These are phyloP conservation scores for Halesus radiatus DNA, from an alignment of 1,140 invertebrate species.

Conservation along the genomic window DNA sequence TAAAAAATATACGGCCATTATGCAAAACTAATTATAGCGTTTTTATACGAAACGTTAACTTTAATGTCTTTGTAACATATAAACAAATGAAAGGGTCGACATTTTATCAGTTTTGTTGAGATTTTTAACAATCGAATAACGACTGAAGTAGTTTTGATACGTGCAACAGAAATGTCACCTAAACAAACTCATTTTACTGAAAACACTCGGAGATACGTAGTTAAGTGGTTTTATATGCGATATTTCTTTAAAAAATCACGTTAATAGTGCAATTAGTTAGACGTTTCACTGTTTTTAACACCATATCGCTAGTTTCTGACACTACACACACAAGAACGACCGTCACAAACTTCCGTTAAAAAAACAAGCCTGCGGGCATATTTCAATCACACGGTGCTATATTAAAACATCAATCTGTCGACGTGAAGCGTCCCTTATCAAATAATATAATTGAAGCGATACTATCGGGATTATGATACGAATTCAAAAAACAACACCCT, in stretches of 20 bases:
- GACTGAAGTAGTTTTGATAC: not conserved
- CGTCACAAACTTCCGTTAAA: not conserved
- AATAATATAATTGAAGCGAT: slow-evolving; percentile 9
- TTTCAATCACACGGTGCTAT: not conserved
- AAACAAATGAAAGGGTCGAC: too few species aligned
- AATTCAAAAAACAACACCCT: slow-evolving; percentile 49
- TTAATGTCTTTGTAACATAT: too few species aligned
- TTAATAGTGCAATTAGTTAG: not conserved
- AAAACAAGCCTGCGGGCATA: not conserved
- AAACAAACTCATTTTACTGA: slow-evolving; percentile 3
- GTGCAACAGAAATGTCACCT: slow-evolving; percentile 25
- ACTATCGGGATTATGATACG: slow-evolving; percentile 32
- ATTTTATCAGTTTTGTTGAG: too few species aligned
- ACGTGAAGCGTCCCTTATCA: not conserved
- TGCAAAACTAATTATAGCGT: too few species aligned
- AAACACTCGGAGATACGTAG: not conserved
- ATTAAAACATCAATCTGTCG: not conserved
- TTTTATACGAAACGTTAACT: too few species aligned
- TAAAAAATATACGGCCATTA: too few species aligned
- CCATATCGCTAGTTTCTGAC: slow-evolving; percentile 27
- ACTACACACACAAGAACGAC: slow-evolving; percentile 9
- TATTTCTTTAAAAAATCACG: not conserved
- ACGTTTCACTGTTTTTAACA: slow-evolving; percentile 20
- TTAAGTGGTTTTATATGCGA: not conserved
- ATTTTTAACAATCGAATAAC: too few species aligned